These are phyloP conservation scores for Neoscelio sp. DNA, from an alignment of 2,888 invertebrate species.

Conservation along the genomic window DNA sequence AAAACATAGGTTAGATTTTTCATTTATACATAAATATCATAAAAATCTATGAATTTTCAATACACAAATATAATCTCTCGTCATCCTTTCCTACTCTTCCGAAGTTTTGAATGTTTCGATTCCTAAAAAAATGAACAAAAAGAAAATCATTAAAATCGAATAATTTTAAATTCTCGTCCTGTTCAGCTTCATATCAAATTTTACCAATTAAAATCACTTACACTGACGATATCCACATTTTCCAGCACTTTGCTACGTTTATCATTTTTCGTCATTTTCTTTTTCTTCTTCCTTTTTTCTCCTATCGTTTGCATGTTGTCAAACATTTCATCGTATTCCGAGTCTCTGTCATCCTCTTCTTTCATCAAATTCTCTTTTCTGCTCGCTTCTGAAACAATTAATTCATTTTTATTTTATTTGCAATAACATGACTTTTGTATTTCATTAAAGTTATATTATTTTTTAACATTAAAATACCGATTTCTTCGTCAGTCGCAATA, in stretches of 20 bases:
- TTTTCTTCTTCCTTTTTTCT: constrained; percentile 45
- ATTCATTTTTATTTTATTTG: constrained; percentile 3
- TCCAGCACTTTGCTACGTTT: constrained; percentile 11
- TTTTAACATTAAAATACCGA: constrained; percentile 26
- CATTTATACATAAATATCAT: constrained; percentile 41
- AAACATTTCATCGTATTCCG: constrained; percentile 56
- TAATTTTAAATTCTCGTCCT: background rate
- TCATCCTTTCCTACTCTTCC: constrained; percentile 31
- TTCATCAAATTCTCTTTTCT: constrained; percentile 31
- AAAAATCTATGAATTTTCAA: no score
- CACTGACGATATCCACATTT: constrained; percentile 15
- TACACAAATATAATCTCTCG: constrained; percentile 1
- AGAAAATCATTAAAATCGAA: background rate
- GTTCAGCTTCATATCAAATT: no score
- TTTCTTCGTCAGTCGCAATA: constrained; percentile 69
- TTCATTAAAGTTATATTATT: background rate
- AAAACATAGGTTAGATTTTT: constrained; percentile 27
- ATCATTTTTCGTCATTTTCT: constrained; percentile 24
- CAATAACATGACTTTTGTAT: background rate
- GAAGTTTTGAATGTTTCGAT: constrained; percentile 21
- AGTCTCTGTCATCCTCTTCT: constrained; percentile 38
- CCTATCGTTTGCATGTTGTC: constrained; percentile 52
- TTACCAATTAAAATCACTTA: no score
- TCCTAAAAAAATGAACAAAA: constrained; percentile 20
- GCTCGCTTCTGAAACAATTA: constrained; percentile 13